Percentiles rank a stretch among this genome's conserved stretches.
Conservation (phyloP, 2,113 vertebrate genomes). For the Calonectris borealis region DNA sequence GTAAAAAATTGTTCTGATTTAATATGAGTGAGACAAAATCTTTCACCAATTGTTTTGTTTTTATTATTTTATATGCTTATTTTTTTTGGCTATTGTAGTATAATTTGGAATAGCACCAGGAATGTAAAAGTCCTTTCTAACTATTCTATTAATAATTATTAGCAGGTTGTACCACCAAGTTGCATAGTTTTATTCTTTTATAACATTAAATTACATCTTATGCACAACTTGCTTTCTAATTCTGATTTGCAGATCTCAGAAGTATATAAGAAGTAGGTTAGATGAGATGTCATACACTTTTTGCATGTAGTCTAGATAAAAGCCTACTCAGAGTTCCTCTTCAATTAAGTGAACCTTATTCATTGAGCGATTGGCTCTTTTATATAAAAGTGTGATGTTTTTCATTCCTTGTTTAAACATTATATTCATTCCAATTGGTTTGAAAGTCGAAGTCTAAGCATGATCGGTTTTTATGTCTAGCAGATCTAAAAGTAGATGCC, state of each 20-base stretch:
- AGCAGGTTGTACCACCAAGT: not conserved
- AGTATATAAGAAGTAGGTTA: not conserved
- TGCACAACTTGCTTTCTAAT: not conserved
- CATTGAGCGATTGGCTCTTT: not conserved
- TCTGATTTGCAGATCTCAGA: not conserved
- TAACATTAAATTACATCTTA: not conserved
- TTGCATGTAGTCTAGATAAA: not conserved
- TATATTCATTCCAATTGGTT: not conserved
- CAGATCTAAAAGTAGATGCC: not conserved
- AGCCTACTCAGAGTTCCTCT: not conserved
- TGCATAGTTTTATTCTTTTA: not conserved
- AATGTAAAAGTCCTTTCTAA: not conserved
- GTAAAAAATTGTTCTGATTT: not conserved
- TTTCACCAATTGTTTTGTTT: not conserved
- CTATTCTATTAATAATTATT: not conserved
- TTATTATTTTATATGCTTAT: not conserved
- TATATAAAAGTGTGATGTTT: not conserved
- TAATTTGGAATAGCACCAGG: not conserved
- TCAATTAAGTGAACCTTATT: not conserved
- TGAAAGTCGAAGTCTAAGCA: not conserved
- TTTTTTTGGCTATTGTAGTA: not conserved
- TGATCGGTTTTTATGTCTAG: not conserved
- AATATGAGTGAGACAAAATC: not conserved
- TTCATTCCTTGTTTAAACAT: not conserved
- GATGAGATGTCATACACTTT: not conserved